Evolutionary conservation across 2,113 vertebrate genomes (phyloP).

Genomic region (Odocoileus virginianus): DNA sequence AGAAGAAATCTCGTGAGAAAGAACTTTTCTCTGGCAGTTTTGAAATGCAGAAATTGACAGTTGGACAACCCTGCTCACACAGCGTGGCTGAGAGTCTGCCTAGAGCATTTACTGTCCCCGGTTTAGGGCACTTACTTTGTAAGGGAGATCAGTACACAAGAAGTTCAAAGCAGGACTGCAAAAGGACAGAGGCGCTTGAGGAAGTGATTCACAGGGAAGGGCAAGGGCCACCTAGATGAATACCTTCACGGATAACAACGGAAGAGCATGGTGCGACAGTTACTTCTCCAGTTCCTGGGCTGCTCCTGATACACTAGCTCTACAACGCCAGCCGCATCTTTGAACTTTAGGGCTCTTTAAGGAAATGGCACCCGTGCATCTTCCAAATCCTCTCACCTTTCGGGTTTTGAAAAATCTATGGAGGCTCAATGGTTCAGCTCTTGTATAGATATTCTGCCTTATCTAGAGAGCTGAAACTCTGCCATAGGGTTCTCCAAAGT

Average conservation of each 20-base stretch:
- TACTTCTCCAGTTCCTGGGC: background rate
- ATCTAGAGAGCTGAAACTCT: slow-evolving; percentile 26
- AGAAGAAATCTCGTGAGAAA: slow-evolving; percentile 25
- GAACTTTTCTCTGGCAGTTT: background rate
- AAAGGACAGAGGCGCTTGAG: slow-evolving; percentile 12
- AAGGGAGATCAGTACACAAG: background rate
- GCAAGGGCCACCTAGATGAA: background rate
- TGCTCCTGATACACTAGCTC: background rate
- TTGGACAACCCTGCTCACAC: background rate
- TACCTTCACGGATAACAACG: background rate
- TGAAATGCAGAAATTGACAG: background rate
- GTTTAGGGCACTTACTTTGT: background rate
- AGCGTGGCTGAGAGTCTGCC: accelerated
- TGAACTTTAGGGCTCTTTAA: slow-evolving; percentile 14
- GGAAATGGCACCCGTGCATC: background rate
- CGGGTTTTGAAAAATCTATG: background rate
- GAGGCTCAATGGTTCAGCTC: background rate
- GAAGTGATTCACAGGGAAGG: slow-evolving; percentile 40
- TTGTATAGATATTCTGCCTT: slow-evolving; percentile 16
- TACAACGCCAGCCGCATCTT: slow-evolving; percentile 4
- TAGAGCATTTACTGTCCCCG: background rate
- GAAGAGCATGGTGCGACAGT: background rate
- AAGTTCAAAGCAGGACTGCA: slow-evolving; percentile 43
- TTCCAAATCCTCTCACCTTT: background rate
- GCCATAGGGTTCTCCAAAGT: slow-evolving; percentile 12